Conservation (phyloP, 2,113 vertebrate species). For the Nestor notabilis region DNA sequence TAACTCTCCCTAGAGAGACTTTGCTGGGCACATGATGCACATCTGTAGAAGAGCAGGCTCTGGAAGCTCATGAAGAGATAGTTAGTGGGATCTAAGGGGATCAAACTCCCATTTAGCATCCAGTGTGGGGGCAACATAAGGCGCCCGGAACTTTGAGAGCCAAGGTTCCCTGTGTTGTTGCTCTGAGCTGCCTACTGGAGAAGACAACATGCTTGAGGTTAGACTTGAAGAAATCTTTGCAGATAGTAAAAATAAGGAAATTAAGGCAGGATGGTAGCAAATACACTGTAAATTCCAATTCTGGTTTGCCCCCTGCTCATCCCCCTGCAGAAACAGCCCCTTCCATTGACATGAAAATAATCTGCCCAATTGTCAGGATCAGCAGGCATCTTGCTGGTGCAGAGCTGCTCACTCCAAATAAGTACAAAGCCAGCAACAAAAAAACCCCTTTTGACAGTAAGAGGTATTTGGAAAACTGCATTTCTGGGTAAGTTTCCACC, state of each 20-base stretch:
- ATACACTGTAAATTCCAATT: background rate
- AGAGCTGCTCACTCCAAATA: background rate
- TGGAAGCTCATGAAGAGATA: background rate
- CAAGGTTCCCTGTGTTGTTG: background rate
- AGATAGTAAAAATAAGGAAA: background rate
- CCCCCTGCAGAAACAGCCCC: background rate
- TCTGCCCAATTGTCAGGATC: background rate
- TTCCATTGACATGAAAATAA: background rate
- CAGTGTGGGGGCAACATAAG: background rate
- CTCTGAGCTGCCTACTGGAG: background rate
- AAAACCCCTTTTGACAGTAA: background rate
- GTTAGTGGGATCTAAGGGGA: background rate
- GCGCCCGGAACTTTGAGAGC: background rate
- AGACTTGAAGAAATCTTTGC: background rate
- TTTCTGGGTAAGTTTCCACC: conserved; percentile 55
- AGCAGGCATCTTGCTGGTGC: background rate
- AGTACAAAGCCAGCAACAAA: background rate
- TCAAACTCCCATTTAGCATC: background rate
- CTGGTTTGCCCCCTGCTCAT: background rate
- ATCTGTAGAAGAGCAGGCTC: background rate
- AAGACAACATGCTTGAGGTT: background rate
- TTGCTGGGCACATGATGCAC: background rate
- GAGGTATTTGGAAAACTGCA: conserved; percentile 13
- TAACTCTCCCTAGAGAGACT: background rate
- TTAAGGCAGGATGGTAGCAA: background rate